Evolutionary conservation across 2,113 vertebrate species (phyloP), one percentile per base, ranked within the genome.

Genomic region (Vanacampus margaritifer): DNA sequence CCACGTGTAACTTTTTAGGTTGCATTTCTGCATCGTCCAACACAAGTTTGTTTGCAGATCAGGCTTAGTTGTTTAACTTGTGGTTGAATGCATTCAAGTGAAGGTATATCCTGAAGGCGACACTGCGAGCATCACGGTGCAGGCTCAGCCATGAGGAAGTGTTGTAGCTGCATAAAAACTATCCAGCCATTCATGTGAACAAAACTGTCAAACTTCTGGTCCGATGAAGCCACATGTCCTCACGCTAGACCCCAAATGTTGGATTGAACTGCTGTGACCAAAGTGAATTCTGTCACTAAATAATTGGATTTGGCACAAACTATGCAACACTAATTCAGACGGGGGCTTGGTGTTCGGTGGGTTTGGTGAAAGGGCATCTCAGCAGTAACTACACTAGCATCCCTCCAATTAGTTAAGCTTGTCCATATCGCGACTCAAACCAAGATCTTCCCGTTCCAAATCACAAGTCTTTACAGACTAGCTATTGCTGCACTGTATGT

Each of bases 121-220:
- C 37, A 62, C n/a, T 39, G 59, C 19, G 1, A 35, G 56, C 26
- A 9, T 35, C 23, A 9, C 58, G 13, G 11, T 57, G 58, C 35
- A n/a, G 21, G 4, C 37, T 62, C 37, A 62, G 59, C 59, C 59
- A 62, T 43, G 59, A 62, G 59, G 59, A 62, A 62, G n/a, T 41
- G 37, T 62, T 26, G 59, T 23, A 24, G 37, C 37, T 24, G 37
- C 36, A 61, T 7, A 61, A 41, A 62, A 62, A 62, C 36, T 41
- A 62, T 24, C 37, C n/a, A 43, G 37, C 36, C 59, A 41, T 43
- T 62, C 59, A 62, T 41, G 59, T 62, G 59, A 41, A 62, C 37
- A 62, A 62, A 62, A 62, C 37, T n/a, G n/a, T n/a, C 37, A 61
- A 61, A 61, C 21, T 62, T 62, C 59, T 62, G 59, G 59, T 41